phyloP scores from a whole-genome alignment of 2,888 invertebrate species.

The Diarsia dahlii region DNA sequence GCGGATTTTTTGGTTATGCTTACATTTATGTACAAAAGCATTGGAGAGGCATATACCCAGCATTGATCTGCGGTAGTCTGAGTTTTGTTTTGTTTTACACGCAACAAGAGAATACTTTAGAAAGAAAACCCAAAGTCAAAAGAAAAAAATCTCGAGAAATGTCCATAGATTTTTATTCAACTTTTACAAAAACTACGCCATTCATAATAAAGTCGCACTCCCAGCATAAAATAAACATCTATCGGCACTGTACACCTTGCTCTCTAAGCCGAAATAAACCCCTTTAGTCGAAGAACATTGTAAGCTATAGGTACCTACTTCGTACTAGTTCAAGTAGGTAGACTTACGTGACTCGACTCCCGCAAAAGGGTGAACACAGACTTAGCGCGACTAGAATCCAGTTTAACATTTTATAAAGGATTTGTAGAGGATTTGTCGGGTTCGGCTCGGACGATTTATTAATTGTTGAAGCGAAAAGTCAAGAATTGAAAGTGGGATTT shows the following conservation, averaged over 20 bases:
- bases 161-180: constrained; percentile 4
- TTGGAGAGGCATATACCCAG: neutral
- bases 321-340: constrained; percentile 74
- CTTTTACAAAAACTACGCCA: constrained; percentile 29
- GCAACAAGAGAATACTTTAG: neutral
- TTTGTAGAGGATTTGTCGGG: constrained; percentile 49
- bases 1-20: neutral
- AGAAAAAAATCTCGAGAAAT: too few relatives aligned
- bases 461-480: constrained; percentile 49
- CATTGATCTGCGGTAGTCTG: neutral
- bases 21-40: neutral
- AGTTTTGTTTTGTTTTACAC: neutral
- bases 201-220: constrained; percentile 19
- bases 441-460: constrained; percentile 40
- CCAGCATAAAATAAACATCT: constrained; percentile 38
- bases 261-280: constrained; percentile 64
- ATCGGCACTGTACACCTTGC: constrained; percentile 50
- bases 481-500: constrained; percentile 33
- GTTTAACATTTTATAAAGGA: constrained; percentile 49
- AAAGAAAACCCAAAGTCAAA: too few relatives aligned
- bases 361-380: constrained; percentile 48
- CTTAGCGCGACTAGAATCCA: constrained; percentile 47
- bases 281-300: constrained; percentile 66
- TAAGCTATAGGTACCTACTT: constrained; percentile 69
- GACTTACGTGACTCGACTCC: constrained; percentile 72